Conservation (phyloP, 53 echinoderm and acorn worm genomes). For the Crossaster papposus region DNA sequence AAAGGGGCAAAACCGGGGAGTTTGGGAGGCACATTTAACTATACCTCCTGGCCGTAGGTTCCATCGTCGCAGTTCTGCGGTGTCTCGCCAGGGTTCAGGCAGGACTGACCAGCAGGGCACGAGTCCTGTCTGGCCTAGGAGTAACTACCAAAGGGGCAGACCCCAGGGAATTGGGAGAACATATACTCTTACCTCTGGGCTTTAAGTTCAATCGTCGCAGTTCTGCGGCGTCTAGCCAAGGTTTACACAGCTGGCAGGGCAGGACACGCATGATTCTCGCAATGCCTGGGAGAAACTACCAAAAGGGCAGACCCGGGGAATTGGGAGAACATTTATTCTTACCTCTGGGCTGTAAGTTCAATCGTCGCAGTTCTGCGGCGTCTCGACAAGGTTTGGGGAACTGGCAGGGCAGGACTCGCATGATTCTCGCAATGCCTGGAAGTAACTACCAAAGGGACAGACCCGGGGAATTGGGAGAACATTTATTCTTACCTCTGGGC, state of each 20-base stretch:
- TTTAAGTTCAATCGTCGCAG: conserved; percentile 85
- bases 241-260: conserved; percentile 91
- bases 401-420: conserved; percentile 84
- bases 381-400: conserved; percentile 85
- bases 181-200: conserved; percentile 70
- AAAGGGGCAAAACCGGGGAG: conserved; percentile 79
- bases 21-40: conserved; percentile 40
- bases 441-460: conserved; percentile 90
- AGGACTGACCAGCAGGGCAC: conserved; percentile 89
- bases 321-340: conserved; percentile 46
- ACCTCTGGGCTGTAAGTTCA: conserved; percentile 91
- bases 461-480: conserved; percentile 63
- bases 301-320: conserved; percentile 76
- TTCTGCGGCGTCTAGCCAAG: conserved; percentile 77
- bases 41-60: conserved; percentile 87
- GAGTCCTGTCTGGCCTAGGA: conserved; percentile 80
- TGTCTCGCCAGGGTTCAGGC: conserved; percentile 86
- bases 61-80: conserved; percentile 79
- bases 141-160: conserved; percentile 88
- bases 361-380: conserved; percentile 74
- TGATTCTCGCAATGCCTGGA: conserved; percentile 71
- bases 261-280: conserved; percentile 76
- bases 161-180: conserved; percentile 68
- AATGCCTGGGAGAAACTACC: conserved; percentile 83
- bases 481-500: conserved; percentile 71